A percentile compares a stretch with the other conserved stretches of the same genome.
These are phyloP conservation scores for Drosophila takahashii DNA, from an alignment of 1,140 invertebrate genomes.

Conservation along the genomic window DNA sequence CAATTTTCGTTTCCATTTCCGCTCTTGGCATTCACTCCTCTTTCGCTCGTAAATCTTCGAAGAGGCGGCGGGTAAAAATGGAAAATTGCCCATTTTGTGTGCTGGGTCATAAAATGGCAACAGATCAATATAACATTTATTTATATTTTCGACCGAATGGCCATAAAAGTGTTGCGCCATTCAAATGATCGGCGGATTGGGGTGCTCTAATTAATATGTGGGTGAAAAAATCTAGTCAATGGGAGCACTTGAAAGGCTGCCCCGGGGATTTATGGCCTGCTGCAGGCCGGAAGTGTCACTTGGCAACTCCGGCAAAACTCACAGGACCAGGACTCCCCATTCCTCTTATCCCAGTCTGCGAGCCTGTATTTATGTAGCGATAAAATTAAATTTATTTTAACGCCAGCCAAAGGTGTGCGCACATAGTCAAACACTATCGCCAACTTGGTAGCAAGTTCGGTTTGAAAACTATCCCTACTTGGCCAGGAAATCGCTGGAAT, in stretches of 20 bases:
- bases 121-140: slow-evolving; percentile 80
- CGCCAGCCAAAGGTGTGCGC: slow-evolving; percentile 67
- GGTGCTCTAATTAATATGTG: slow-evolving; percentile 65
- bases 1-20: slow-evolving; percentile 50
- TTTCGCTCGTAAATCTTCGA: slow-evolving; percentile 73
- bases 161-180: slow-evolving; percentile 62
- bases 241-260: slow-evolving; percentile 17
- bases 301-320: slow-evolving; percentile 41
- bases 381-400: slow-evolving; percentile 83
- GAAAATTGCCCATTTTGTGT: slow-evolving; percentile 72
- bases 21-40: slow-evolving; percentile 22
- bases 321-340: slow-evolving; percentile 12
- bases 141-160: slow-evolving; percentile 61
- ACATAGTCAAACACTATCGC: slow-evolving; percentile 81
- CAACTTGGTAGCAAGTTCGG: slow-evolving; percentile 67
- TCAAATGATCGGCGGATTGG: slow-evolving; percentile 42
- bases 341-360: slow-evolving; percentile 1
- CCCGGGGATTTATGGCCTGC: slow-evolving; percentile 48
- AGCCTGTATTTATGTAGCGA: slow-evolving; percentile 76
- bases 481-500: slow-evolving; percentile 69
- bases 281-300: slow-evolving; percentile 66
- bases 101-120: slow-evolving; percentile 45
- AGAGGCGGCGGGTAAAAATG: slow-evolving; percentile 56
- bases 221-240: slow-evolving; percentile 13
- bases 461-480: slow-evolving; percentile 57